Evolutionary conservation across 2,113 vertebrate genomes (phyloP).

Genomic region (Petroica traversi): DNA sequence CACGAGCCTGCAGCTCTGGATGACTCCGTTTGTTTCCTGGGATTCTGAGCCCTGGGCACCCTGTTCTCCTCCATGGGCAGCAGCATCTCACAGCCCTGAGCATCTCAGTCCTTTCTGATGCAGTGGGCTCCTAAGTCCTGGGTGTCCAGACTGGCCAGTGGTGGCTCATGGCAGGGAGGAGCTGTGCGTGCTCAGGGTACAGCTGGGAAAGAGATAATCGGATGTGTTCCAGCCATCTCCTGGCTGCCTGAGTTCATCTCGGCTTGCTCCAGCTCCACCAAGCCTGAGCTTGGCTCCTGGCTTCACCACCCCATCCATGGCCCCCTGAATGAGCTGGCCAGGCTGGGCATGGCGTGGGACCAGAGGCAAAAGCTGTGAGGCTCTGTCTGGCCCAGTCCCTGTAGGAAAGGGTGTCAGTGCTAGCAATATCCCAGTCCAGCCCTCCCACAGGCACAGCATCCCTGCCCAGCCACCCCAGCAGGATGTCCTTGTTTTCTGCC

Average conservation of each 20-base stretch:
- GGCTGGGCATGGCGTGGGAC: accelerated
- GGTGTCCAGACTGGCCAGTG: background rate
- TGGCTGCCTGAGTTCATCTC: background rate
- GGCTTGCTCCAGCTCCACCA: background rate
- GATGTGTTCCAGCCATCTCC: background rate
- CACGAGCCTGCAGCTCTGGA: background rate
- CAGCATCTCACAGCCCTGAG: background rate
- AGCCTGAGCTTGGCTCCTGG: accelerated
- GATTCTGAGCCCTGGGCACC: background rate
- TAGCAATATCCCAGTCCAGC: background rate
- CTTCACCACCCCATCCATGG: accelerated
- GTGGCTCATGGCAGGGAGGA: background rate
- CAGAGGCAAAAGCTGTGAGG: background rate
- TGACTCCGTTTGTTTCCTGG: accelerated
- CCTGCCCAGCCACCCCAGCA: background rate
- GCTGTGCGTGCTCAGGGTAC: accelerated
- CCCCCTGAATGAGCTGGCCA: accelerated
- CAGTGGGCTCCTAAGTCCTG: background rate
- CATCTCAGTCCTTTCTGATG: background rate
- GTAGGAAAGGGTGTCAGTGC: background rate
- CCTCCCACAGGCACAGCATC: background rate
- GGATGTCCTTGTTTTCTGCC: background rate
- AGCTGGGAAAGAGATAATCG: background rate
- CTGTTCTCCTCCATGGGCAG: background rate
- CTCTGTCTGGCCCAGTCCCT: background rate